phyloP scores from a whole-genome alignment of 2,888 invertebrate species.

The Sinopyrophorus schimmeli region DNA sequence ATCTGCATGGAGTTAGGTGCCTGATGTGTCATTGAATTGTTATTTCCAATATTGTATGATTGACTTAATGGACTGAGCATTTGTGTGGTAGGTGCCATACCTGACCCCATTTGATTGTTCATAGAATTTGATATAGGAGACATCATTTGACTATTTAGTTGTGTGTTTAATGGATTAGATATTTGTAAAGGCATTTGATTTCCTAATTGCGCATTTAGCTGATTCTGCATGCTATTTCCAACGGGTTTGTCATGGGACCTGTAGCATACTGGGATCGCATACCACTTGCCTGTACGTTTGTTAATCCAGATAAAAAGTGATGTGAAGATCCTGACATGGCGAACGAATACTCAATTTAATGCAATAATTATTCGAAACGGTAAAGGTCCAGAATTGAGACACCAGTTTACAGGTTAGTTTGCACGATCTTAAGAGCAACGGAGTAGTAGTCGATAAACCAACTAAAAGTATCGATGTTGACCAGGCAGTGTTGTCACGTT shows the following conservation, averaged over 20 bases:
- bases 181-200: constrained; percentile 48
- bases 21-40: constrained; percentile 46
- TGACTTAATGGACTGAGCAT: constrained; percentile 55
- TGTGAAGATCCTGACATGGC: constrained; percentile 75
- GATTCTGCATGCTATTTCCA: constrained; percentile 61
- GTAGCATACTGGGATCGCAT: constrained; percentile 69
- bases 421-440: too few relatives aligned
- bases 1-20: constrained; percentile 51
- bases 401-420: too few relatives aligned
- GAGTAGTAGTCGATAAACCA: too few relatives aligned
- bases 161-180: constrained; percentile 60
- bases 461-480: too few relatives aligned
- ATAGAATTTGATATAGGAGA: constrained; percentile 62
- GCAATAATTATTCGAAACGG: too few relatives aligned
- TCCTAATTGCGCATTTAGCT: constrained; percentile 47
- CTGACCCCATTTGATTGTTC: constrained; percentile 57
- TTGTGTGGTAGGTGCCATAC: constrained; percentile 50
- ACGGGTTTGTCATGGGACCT: constrained; percentile 61
- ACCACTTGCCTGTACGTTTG: constrained; percentile 62
- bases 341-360: too few relatives aligned
- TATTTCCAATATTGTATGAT: constrained; percentile 47
- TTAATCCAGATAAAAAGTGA: constrained; percentile 71
- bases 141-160: constrained; percentile 62
- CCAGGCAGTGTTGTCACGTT: too few relatives aligned
- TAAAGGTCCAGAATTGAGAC: too few relatives aligned